Evolutionary conservation across 2,888 invertebrate genomes (phyloP).

Genomic region (Biston stratarius): DNA sequence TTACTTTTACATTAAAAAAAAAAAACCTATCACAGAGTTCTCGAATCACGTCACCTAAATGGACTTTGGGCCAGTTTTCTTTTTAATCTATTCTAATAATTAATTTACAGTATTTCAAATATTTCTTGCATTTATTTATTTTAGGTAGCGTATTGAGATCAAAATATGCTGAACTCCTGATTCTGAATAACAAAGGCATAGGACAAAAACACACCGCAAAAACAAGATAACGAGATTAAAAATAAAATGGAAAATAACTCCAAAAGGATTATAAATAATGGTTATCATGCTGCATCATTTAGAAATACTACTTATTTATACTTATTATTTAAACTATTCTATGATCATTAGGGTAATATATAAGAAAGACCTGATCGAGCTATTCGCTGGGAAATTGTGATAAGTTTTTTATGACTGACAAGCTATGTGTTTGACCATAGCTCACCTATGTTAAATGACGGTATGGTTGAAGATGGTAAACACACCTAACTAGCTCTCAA

Average conservation of each 20-base stretch:
- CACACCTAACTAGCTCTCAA: no score
- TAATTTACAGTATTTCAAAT: no score
- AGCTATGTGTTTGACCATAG: no score
- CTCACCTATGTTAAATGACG: no score
- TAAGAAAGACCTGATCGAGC: background rate
- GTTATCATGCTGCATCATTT: constrained; percentile 9
- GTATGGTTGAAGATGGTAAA: no score
- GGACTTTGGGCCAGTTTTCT: no score
- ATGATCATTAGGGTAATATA: background rate
- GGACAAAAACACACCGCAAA: background rate
- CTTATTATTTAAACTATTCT: background rate
- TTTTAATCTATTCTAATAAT: no score
- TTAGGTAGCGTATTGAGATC: background rate
- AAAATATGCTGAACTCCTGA: background rate
- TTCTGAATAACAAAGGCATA: constrained; percentile 3
- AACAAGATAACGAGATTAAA: constrained; percentile 10
- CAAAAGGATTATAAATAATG: constrained; percentile 6
- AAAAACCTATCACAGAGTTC: no score
- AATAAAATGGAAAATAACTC: constrained; percentile 5
- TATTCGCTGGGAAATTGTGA: background rate
- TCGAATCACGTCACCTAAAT: no score
- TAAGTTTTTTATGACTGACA: no score
- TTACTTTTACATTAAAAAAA: no score
- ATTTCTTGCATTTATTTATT: background rate
- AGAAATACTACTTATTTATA: background rate